Base-by-base conservation (phyloP, 2,888 invertebrate species). In the Antheraea assamensis region DNA sequence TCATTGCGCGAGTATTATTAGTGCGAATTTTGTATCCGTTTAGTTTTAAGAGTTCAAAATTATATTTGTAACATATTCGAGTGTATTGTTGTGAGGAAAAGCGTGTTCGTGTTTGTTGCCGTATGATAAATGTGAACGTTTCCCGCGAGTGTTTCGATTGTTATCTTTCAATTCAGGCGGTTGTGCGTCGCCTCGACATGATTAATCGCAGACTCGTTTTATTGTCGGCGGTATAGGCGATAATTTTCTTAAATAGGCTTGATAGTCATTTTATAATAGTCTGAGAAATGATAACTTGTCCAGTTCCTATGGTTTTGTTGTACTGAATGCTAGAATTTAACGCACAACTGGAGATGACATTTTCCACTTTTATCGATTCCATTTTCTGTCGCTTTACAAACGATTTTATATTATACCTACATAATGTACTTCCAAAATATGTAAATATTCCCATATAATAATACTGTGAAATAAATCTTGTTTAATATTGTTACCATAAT, bases 21-120 rank as follows among this genome's bases (percentile, higher is more conserved):
- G 91, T 88, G 89, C 88, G 92, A 92, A 91, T 92, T 93, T 93
- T 93, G 89, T 93, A 93, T 93, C 92, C 91, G 88, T 85, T 85
- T 91, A 91, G 89, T 78, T 78, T 85, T 93, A 93, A 93, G 93
- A 81, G 90, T 93, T 92, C 91, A 86, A 93, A 93, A 93, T 93
- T 91, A 88, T 91, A 85, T 90, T 89, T 91, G 90, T 93, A 92
- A 87, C 84, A 88, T 92, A 91, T 88, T 87, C 83, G 82, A 87
- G 85, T 82, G 81, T 84, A 64, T 82, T 71, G 82, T 80, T 80
- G 83, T 78, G 76, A 78, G 78, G 81, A 76, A 42, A 13, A 70
- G 24, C 68, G 68, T 78, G 80, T 77, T 85, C 84, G 87, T 84
- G 84, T 87, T 42, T 83, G 84, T 58, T 85, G 83, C 78, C 82